A percentile compares a stretch with the other conserved stretches of the same genome.
Conservation (phyloP, 2,113 vertebrate genomes). For the Notarius quadriscutis region DNA sequence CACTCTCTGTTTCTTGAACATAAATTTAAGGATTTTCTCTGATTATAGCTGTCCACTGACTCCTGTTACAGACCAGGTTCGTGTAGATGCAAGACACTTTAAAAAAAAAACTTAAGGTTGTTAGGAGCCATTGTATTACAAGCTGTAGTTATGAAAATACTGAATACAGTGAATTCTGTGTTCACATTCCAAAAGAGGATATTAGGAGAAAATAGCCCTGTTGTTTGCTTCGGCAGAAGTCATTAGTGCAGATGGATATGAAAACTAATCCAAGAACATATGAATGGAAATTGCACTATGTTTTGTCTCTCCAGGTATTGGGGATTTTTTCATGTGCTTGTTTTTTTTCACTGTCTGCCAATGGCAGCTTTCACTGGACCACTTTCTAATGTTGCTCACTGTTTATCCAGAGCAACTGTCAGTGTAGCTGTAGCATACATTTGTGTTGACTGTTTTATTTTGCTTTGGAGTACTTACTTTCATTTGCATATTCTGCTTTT, state of each 20-base stretch:
- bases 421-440: background rate
- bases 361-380: slow-evolving; percentile 23
- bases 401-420: slow-evolving; percentile 1
- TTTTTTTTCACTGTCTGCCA: background rate
- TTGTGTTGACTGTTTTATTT: slow-evolving; percentile 5
- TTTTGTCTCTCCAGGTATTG: background rate
- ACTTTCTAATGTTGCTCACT: slow-evolving; percentile 43
- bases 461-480: background rate
- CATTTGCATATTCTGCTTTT: background rate
- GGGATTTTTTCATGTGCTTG: background rate
- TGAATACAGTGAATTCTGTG: background rate
- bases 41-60: slow-evolving; percentile 36
- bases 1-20: slow-evolving; percentile 56
- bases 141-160: background rate
- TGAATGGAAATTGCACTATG: background rate
- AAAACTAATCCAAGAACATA: slow-evolving; percentile 44
- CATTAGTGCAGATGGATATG: slow-evolving; percentile 56
- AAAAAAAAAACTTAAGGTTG: background rate
- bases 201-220: slow-evolving; percentile 22
- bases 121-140: background rate
- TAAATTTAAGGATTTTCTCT: slow-evolving; percentile 52
- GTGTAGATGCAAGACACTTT: slow-evolving; percentile 8
- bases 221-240: slow-evolving; percentile 48
- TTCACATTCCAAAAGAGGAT: background rate
- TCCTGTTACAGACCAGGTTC: background rate